These are phyloP conservation scores for Cerastis leucographa DNA, from an alignment of 2,888 invertebrate genomes.

Conservation along the genomic window DNA sequence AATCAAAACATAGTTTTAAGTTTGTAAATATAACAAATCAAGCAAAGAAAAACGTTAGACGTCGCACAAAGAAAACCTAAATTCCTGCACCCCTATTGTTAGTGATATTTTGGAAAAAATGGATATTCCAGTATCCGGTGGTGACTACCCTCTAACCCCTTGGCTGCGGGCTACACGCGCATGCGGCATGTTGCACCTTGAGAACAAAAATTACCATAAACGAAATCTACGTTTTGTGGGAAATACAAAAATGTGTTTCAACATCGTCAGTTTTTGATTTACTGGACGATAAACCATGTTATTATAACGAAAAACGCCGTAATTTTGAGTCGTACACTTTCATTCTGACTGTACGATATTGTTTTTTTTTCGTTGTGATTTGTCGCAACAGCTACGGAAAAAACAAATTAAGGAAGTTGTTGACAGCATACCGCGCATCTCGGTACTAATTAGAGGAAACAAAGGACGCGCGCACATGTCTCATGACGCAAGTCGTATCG, in stretches of 20 bases:
- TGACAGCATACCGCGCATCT: not conserved
- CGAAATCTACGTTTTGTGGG: too few species aligned
- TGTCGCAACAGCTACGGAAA: not conserved
- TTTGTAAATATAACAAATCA: not conserved
- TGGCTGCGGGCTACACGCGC: not conserved
- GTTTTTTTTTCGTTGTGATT: too few species aligned
- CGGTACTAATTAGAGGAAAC: not conserved
- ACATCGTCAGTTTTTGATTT: too few species aligned
- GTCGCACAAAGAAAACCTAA: not conserved
- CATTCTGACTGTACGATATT: too few species aligned
- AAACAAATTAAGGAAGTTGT: not conserved
- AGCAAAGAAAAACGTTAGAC: not conserved
- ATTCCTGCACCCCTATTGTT: not conserved
- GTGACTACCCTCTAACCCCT: not conserved
- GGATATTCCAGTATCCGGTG: not conserved
- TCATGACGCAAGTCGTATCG: not conserved
- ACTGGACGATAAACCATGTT: too few species aligned
- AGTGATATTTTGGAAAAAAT: slow-evolving; percentile 3
- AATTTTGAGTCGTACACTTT: too few species aligned
- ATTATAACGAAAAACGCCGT: too few species aligned
- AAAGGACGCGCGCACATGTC: not conserved
- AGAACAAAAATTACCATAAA: too few species aligned
- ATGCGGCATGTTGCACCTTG: not conserved
- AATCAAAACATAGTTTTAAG: not conserved
- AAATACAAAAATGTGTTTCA: too few species aligned